A percentile compares a stretch with the other conserved stretches of the same genome.
phyloP scores from a whole-genome alignment of 2,888 invertebrate genomes.

The Phytoseiulus persimilis region DNA sequence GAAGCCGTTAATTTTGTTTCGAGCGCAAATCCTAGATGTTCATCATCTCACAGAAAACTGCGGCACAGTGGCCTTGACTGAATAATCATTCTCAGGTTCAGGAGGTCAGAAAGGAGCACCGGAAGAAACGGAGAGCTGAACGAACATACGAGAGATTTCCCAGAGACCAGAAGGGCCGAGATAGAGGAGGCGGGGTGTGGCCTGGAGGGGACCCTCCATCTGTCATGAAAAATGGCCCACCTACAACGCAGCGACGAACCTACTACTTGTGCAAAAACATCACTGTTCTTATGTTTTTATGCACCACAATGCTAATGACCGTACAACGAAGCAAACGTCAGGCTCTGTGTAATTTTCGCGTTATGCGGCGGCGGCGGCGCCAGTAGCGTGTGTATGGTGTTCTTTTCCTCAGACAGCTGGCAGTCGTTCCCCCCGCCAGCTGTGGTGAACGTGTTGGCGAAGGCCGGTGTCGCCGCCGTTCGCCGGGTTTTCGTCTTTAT shows the following conservation, averaged over 20 bases:
- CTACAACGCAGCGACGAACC: background rate
- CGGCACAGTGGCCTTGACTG: no score
- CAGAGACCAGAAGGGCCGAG: background rate
- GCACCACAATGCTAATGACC: slow-evolving; percentile 5
- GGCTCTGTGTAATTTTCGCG: background rate
- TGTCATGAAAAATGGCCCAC: background rate
- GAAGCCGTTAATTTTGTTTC: no score
- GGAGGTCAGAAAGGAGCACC: no score
- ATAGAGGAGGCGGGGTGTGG: background rate
- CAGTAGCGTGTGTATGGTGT: background rate
- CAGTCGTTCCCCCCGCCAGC: background rate
- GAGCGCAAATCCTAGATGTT: no score
- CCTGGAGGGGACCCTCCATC: background rate
- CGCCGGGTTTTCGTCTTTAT: background rate
- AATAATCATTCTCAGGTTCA: no score
- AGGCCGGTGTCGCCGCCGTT: background rate
- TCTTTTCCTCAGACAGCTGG: background rate
- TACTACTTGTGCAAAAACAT: background rate
- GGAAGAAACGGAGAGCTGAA: no score
- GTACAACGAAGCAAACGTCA: background rate
- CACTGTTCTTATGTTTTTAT: background rate
- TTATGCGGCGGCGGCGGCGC: background rate
- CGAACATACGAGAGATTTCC: background rate
- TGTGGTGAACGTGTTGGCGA: background rate
- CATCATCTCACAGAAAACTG: no score